Evolutionary conservation across 2,113 vertebrate genomes (phyloP).

Genomic region (Lophius piscatorius): DNA sequence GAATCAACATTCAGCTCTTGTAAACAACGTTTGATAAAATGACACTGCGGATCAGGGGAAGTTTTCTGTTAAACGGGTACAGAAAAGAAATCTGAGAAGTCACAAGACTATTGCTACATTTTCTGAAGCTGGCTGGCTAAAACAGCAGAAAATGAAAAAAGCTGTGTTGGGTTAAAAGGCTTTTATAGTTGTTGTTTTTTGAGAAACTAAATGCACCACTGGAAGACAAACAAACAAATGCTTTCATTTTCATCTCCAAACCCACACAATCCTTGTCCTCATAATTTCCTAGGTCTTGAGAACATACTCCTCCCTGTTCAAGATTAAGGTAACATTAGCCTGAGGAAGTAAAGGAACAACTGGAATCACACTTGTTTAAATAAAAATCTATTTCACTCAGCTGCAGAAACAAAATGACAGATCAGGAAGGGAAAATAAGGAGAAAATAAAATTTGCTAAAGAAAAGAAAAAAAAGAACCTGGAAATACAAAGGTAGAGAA

Average conservation of each 20-base stretch:
- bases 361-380: slow-evolving; percentile 12
- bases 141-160: background rate
- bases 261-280: background rate
- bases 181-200: background rate
- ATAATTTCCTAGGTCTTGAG: slow-evolving; percentile 5
- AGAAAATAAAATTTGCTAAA: slow-evolving; percentile 35
- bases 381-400: slow-evolving; percentile 17
- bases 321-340: slow-evolving; percentile 24
- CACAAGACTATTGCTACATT: background rate
- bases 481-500: slow-evolving; percentile 39
- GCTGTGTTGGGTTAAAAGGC: background rate
- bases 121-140: background rate
- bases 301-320: slow-evolving; percentile 18
- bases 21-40: background rate
- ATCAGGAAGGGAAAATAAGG: slow-evolving; percentile 38
- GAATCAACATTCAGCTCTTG: background rate
- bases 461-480: slow-evolving; percentile 27
- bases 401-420: slow-evolving; percentile 35
- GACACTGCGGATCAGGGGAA: background rate
- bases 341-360: slow-evolving; percentile 24
- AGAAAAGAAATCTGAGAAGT: no score
- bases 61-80: no score
- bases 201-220: slow-evolving; percentile 26
- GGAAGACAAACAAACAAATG: slow-evolving; percentile 8
- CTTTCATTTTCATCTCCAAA: background rate